Percentiles rank a stretch among this genome's conserved stretches.
Evolutionary conservation across 2,113 vertebrate species (phyloP).

Genomic region (Mobula hypostoma): DNA sequence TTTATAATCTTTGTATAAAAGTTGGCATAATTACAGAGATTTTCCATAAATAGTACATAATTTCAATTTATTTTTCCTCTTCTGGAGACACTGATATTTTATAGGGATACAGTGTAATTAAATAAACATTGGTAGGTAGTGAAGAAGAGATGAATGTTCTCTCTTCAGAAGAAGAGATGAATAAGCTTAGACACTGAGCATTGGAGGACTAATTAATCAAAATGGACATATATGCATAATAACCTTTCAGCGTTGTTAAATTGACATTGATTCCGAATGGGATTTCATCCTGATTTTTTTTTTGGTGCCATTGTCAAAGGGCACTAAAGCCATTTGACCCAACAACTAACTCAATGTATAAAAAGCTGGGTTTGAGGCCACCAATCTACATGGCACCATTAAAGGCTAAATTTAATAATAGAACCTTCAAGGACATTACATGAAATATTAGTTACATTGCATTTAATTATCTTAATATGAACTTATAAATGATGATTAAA

Average conservation of each 20-base stretch:
- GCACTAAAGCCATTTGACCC: not conserved
- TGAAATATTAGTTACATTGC: not conserved
- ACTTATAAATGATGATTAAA: not conserved
- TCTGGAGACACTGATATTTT: not conserved
- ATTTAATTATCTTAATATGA: constrained; percentile 19
- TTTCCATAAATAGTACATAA: not conserved
- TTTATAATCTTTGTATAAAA: not conserved
- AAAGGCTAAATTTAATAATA: not conserved
- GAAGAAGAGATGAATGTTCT: not conserved
- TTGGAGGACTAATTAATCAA: not conserved
- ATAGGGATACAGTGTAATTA: not conserved
- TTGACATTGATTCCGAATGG: not conserved
- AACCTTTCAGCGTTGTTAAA: not conserved
- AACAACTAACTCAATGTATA: not conserved
- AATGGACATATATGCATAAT: not conserved
- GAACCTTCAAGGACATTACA: not conserved
- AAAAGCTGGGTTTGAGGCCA: not conserved
- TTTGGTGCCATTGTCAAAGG: not conserved
- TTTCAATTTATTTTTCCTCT: not conserved
- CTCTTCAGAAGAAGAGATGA: not conserved
- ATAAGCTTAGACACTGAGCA: not conserved
- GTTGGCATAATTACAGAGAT: not conserved
- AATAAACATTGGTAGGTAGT: not conserved
- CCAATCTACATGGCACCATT: not conserved
- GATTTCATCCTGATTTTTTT: not conserved